Conservation (phyloP, 1,140 invertebrate genomes). For the Wiebesia pumilae region DNA sequence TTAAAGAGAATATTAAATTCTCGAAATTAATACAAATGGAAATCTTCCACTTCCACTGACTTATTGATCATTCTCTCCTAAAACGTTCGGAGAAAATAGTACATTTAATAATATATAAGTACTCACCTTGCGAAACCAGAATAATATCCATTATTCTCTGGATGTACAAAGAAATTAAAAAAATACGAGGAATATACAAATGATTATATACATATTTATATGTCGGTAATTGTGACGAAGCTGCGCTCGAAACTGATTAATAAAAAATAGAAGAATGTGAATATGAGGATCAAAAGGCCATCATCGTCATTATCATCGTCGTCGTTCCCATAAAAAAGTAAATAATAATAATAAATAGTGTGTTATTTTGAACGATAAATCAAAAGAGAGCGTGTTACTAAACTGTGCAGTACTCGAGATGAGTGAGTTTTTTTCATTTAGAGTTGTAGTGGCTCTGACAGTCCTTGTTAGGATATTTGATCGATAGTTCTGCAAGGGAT, state of each 20-base stretch:
- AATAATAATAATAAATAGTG: not conserved
- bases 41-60: not conserved
- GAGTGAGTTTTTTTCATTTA: not conserved
- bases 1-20: not conserved
- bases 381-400: not conserved
- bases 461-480: conserved; percentile 38
- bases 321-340: not conserved
- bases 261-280: not conserved
- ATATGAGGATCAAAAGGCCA: not conserved
- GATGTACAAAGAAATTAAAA: no score
- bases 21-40: conserved; percentile 9
- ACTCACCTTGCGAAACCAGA: no score
- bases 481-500: not conserved
- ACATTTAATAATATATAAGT: no score
- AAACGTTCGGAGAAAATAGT: no score
- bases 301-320: not conserved
- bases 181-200: no score
- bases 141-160: no score
- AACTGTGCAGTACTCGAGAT: not conserved
- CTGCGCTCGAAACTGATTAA: not conserved
- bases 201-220: not conserved
- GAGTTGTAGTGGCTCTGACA: not conserved
- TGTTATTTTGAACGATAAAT: not conserved
- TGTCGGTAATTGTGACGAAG: not conserved
- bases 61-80: no score